Base-by-base conservation (phyloP, 1,140 invertebrate species). In the Chionoecetes opilio region DNA sequence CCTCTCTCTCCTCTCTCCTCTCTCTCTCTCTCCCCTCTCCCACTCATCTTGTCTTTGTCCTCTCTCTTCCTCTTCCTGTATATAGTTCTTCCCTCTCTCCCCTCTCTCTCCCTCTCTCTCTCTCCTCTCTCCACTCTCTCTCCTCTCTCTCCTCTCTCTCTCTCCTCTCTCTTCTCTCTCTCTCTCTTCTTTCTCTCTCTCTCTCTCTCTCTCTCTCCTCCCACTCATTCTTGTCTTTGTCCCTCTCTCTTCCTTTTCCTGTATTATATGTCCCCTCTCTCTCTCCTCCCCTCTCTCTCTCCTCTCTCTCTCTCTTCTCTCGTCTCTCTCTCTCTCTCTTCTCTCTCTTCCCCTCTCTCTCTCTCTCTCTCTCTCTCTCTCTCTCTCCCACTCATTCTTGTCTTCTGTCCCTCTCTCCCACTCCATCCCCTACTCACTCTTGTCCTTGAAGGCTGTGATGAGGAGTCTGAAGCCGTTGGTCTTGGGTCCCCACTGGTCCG, bases 401-500 rank as follows among this genome's bases (percentile, higher is more conserved):
- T n/a, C n/a, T 11, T 17, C 37, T 21, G 14, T 11, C 37, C n/a
- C 11, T 11, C 35, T 38, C 17, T 29, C 32, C 38, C 34, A 6
- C 41, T 91, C 17, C 89, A 5, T 53, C 89, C 3, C 5, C 9
- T 26, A 41, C 96, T 93, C 90, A 94, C 95, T 95, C 82, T 95
- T 96, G 75, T 95, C 99, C 97, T 99, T 99, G 96, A 99, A 98
- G 96, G 99, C 98, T 85, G 99, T 99, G 97, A 99, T 99, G 97
- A 99, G 98, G 95, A 99, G 98, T 96, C 98, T 98, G 97, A 99
- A 99, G 95, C 99, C 99, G 97, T 99, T 99, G 96, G 98, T 97
- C 97, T 98, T 98, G 91, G 98, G 99, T 91, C 98, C 99, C 98
- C 98, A 99, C 96, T 97, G 98, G 97, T 99, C 99, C 75, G 99